Evolutionary conservation across 2,888 invertebrate species (phyloP), one percentile per base, ranked within the genome.

Genomic region (Hyposoter dolosus): DNA sequence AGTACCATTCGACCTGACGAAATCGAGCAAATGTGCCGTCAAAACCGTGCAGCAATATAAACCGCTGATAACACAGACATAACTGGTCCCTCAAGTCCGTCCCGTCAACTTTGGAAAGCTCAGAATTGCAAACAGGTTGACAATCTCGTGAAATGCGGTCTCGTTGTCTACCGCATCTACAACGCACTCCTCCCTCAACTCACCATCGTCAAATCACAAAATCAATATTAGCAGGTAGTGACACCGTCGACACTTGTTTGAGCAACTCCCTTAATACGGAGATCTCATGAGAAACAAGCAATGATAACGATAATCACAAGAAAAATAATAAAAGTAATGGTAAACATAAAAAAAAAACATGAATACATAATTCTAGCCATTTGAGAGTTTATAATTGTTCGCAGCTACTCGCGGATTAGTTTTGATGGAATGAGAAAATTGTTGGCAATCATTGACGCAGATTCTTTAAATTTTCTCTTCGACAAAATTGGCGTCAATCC

Each of bases 401-500:
- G 35, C 35, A 35, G 35, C 35, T 2, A 35, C 35, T 35, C 35
- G 32, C 4, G 32, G 35, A 35, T 35, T 6, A 6, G 0, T 3
- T 4, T 35, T 35, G 35, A 35, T 45, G 78, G 56, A 69, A 79
- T 45, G 69, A 60, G 53, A 79, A 79, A 53, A n/a, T 50, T 72
- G 50, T 19, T 77, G 35, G 32, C 45, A n/a, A 23, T 23, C 17
- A 50, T n/a, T 50, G 17, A 65, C 17, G 17, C 63, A 47, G 60
- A 80, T 80, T 35, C 47, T n/a, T 28, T 28, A 28, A 28, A 28
- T 40, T 35, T 77, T 40, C 28, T 7, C 3, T 3, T n/a, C 4
- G n/a, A 40, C n/a, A 63, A 28, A 32, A 63, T 74, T 56, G 56
- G 40, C n/a, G 40, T 19, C 19, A 23, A 23, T 3, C 32, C 32